Evolutionary conservation across 37 sponge, comb jelly and placozoan species (phyloP).

Genomic region (Ianthella basta): DNA sequence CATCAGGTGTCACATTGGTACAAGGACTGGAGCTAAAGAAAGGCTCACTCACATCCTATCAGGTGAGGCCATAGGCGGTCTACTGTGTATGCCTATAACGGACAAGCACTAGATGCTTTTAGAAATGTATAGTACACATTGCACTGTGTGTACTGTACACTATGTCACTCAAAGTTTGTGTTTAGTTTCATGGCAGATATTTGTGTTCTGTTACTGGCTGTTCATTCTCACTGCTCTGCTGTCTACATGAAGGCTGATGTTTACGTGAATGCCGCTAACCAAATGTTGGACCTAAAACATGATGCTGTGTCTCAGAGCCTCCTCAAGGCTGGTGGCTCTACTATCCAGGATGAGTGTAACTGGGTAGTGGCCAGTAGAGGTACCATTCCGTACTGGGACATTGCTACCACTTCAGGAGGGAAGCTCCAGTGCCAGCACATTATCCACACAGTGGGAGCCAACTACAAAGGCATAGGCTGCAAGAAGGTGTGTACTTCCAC

Average conservation of each 20-base stretch:
- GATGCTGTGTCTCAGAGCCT: constrained; percentile 51
- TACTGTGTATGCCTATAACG: too few species aligned
- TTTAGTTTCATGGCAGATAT: too few species aligned
- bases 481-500: constrained; percentile 30
- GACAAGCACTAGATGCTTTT: too few species aligned
- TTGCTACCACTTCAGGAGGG: constrained; percentile 55
- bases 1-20: neutral
- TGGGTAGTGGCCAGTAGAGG: constrained; percentile 10
- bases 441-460: constrained; percentile 43
- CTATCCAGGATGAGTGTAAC: constrained; percentile 57
- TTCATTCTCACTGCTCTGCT: too few species aligned
- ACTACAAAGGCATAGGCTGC: constrained; percentile 33
- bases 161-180: too few species aligned
- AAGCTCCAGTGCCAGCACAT: constrained; percentile 44
- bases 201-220: too few species aligned
- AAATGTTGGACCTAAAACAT: neutral
- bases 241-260: constrained; percentile 25
- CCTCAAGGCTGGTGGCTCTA: constrained; percentile 45
- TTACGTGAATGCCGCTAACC: neutral
- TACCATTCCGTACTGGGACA: constrained; percentile 31
- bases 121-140: too few species aligned
- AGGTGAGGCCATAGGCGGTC: neutral
- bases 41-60: neutral
- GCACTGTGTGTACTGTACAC: too few species aligned
- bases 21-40: neutral